Percentiles rank a stretch among this genome's conserved stretches.
Evolutionary conservation across 2,797 vertebrate genomes (phyloP).

Genomic region (Botia kubotai): DNA sequence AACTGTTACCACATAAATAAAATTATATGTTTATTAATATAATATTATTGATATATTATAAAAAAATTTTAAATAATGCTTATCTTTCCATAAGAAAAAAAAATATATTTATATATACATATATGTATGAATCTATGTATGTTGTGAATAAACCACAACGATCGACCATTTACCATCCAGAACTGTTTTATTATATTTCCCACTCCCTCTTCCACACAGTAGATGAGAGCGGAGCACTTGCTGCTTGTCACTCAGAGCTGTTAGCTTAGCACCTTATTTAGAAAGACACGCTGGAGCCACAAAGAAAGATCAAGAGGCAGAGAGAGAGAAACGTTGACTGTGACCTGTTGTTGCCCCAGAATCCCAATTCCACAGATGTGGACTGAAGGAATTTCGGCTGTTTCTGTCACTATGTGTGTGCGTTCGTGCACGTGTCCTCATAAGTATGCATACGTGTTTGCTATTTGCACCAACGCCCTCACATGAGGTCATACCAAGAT

Average conservation of each 20-base stretch:
- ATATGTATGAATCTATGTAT: too few species aligned
- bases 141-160: too few species aligned
- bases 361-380: constrained; percentile 18
- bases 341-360: not conserved
- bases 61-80: too few species aligned
- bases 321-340: not conserved
- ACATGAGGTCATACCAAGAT: constrained; percentile 77
- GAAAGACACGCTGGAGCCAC: constrained; percentile 60
- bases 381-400: constrained; percentile 45
- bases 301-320: constrained; percentile 53
- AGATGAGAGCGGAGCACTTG: constrained; percentile 76
- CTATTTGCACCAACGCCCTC: constrained; percentile 62
- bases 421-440: constrained; percentile 28
- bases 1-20: too few species aligned
- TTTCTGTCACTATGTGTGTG: constrained; percentile 37
- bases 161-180: too few species aligned
- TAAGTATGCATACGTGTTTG: constrained; percentile 56
- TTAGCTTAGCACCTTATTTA: constrained; percentile 69
- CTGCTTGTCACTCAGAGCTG: constrained; percentile 76
- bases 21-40: too few species aligned
- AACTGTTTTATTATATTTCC: not conserved
- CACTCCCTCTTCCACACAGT: constrained; percentile 43
- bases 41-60: too few species aligned
- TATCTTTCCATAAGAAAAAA: too few species aligned
- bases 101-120: too few species aligned